phyloP scores from a whole-genome alignment of 2,888 invertebrate species.

The Spilosoma lubricipeda region DNA sequence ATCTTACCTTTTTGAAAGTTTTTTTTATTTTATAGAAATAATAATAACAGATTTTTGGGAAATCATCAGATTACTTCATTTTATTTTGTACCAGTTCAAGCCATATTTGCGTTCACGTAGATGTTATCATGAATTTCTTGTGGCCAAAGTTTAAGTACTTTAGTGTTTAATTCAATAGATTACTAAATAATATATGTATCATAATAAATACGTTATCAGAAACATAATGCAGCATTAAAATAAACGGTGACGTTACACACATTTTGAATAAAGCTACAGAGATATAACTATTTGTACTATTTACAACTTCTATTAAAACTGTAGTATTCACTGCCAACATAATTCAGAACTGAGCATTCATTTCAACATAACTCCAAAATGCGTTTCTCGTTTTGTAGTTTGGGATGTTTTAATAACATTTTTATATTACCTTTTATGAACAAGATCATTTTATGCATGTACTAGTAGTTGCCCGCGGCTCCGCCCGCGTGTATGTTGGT shows the following conservation, averaged over 20 bases:
- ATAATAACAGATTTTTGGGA: not conserved
- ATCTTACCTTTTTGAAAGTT: not conserved
- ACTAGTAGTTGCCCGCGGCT: no score
- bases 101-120: not conserved
- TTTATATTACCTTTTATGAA: conserved; percentile 13
- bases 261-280: conserved; percentile 67
- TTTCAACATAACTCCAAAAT: conserved; percentile 24
- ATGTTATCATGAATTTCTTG: no score
- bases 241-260: conserved; percentile 58
- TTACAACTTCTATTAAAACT: conserved; percentile 57
- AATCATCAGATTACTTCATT: not conserved
- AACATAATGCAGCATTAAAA: not conserved
- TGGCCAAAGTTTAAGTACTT: not conserved
- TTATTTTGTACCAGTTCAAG: no score
- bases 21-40: not conserved
- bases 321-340: conserved; percentile 37
- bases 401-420: conserved; percentile 31
- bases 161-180: no score
- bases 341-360: conserved; percentile 29
- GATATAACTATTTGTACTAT: conserved; percentile 51
- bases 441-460: conserved; percentile 4
- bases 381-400: conserved; percentile 18
- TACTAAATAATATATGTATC: not conserved
- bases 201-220: conserved; percentile 8
- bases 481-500: no score